Conservation (phyloP, 2,888 invertebrate species). For the Calliphora vomitoria region DNA sequence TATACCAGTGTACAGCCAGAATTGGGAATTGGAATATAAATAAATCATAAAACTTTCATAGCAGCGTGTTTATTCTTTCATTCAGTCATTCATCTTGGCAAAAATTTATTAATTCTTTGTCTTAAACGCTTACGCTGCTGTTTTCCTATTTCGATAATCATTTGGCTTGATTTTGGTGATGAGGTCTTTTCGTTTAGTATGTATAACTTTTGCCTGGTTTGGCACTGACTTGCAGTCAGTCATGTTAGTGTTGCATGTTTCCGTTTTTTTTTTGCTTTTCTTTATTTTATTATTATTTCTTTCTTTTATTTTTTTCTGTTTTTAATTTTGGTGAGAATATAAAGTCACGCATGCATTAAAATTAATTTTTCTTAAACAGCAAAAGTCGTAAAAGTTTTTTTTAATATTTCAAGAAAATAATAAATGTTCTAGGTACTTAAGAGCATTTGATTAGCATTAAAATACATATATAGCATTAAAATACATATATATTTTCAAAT, state of each 20-base stretch:
- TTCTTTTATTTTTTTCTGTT: constrained; percentile 18
- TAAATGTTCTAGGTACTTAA: neutral
- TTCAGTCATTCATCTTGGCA: constrained; percentile 33
- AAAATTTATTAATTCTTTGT: constrained; percentile 56
- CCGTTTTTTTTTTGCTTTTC: neutral
- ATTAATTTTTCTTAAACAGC: constrained; percentile 61
- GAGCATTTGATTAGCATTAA: neutral
- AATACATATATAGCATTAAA: neutral
- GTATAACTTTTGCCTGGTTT: constrained; percentile 34
- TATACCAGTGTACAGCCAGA: neutral
- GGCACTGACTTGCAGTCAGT: constrained; percentile 15
- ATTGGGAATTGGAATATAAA: constrained; percentile 33
- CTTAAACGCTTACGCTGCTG: constrained; percentile 27
- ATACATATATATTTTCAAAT: too few relatives aligned
- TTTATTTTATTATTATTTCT: constrained; percentile 1
- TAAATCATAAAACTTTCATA: constrained; percentile 65
- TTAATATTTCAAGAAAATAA: constrained; percentile 32
- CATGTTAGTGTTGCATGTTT: constrained; percentile 46
- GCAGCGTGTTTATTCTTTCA: constrained; percentile 40
- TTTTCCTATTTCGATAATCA: constrained; percentile 14
- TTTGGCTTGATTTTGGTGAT: constrained; percentile 17
- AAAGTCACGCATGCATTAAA: constrained; percentile 70
- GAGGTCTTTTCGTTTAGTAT: neutral
- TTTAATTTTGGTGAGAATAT: constrained; percentile 57
- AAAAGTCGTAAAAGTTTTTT: constrained; percentile 59